These are phyloP conservation scores for Linnaemya vulpina DNA, from an alignment of 2,888 invertebrate genomes.

Conservation along the genomic window DNA sequence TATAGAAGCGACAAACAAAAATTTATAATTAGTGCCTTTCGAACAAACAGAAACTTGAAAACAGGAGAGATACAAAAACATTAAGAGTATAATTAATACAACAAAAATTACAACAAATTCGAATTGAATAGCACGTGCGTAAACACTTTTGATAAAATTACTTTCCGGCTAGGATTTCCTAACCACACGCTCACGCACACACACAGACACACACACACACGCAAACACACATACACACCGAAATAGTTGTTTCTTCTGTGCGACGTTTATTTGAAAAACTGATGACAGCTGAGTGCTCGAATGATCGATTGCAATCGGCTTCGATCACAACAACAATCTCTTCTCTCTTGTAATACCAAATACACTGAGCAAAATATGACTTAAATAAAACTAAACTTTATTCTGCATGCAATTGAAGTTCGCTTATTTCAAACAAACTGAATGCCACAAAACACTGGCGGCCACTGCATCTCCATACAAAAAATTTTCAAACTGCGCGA, in stretches of 20 bases:
- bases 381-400: background rate
- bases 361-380: background rate
- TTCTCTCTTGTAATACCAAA: constrained; percentile 8
- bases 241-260: constrained; percentile 44
- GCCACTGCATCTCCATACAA: background rate
- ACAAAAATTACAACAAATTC: constrained; percentile 41
- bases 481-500: constrained; percentile 22
- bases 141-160: constrained; percentile 25
- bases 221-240: constrained; percentile 1
- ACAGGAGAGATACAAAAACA: constrained; percentile 55
- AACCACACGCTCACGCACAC: background rate
- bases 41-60: constrained; percentile 60
- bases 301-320: background rate
- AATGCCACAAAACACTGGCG: constrained; percentile 17
- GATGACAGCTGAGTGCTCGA: too few relatives aligned
- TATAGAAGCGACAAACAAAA: constrained; percentile 37
- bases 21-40: constrained; percentile 70
- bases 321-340: background rate
- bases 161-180: constrained; percentile 38
- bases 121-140: constrained; percentile 58
- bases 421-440: constrained; percentile 1
- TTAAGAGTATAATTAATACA: constrained; percentile 18
- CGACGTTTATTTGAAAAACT: constrained; percentile 11
- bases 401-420: background rate
- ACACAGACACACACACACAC: background rate